A percentile compares a stretch with the other conserved stretches of the same genome.
phyloP scores from a whole-genome alignment of 2,888 invertebrate species.

The Perdita meconis region DNA sequence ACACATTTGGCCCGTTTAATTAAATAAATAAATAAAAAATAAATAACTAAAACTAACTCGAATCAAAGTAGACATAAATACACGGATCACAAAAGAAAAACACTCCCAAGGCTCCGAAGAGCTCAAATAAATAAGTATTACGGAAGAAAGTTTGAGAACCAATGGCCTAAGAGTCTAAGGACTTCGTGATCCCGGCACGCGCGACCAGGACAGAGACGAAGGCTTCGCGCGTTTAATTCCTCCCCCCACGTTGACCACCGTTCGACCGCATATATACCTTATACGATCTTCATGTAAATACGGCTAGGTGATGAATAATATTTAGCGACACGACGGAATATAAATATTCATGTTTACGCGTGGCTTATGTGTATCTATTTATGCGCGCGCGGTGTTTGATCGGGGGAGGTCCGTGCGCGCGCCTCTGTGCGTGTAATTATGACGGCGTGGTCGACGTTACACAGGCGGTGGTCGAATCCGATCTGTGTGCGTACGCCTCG shows the following conservation, averaged over 20 bases:
- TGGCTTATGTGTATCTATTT: constrained; percentile 34
- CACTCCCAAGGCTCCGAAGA: too few relatives aligned
- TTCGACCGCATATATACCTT: constrained; percentile 7
- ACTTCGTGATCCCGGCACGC: constrained; percentile 21
- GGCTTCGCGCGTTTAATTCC: constrained; percentile 41
- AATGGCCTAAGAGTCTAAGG: constrained; percentile 11
- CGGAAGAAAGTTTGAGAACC: too few relatives aligned
- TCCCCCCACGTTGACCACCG: neutral
- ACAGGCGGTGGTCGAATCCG: neutral
- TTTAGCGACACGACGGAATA: constrained; percentile 65
- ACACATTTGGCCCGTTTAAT: too few relatives aligned
- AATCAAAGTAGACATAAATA: too few relatives aligned
- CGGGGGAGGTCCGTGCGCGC: neutral
- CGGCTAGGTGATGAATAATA: constrained; percentile 72
- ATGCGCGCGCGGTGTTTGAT: constrained; percentile 3
- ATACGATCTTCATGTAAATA: constrained; percentile 56
- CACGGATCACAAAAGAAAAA: too few relatives aligned
- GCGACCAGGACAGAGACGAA: constrained; percentile 6
- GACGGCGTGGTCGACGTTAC: constrained; percentile 22
- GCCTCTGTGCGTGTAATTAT: constrained; percentile 31
- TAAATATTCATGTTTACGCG: constrained; percentile 72
- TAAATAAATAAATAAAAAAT: too few relatives aligned
- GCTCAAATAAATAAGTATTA: too few relatives aligned
- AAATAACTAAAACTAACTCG: too few relatives aligned
- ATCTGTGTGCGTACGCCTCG: neutral